Base-by-base conservation (phyloP, 30 jellyfish, hydroid and myxozoan genomes). In the Aurelia coerulea region DNA sequence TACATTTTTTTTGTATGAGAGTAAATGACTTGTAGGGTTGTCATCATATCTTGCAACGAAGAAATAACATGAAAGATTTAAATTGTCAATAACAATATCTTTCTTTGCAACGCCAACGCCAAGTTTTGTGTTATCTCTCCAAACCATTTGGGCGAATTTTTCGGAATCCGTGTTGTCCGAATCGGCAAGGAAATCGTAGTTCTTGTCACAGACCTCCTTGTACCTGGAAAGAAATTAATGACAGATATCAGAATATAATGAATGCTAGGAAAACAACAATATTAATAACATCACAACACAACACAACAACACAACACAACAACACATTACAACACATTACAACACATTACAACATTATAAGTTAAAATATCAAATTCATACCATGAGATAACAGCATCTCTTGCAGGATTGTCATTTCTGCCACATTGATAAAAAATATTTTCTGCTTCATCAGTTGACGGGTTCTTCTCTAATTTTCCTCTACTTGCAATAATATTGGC, bases 81-180 rank as follows among this genome's bases (percentile, higher is more conserved):
- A 23, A 53, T 85, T 79, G 50, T 89, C 92, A 51, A 95, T 74
- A 3, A 90, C 70, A 53, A 84, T 73, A 16, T 84, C 93, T 60
- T 84, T 84, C 60, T 84, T 84, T 10, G 97, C 89, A 50, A 94
- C 91, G 16, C 95, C 98, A 13, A 90, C 65, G 2, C 99, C 99
- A 83, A 95, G 32, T 64, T 90, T 87, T 3, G 89, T 18, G 62
- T 85, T 73, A 59, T 80, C 95, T 37, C 66, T 68, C 97, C 97
- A 95, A n/a, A 95, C 82, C 89, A 95, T 81, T 46, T 73, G 91
- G 6, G 84, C 75, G 79, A 95, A 95, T 46, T 90, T 93, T 32
- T 78, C 92, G 5, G 99, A 64, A 4, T 54, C 86, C 7, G 92
- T 59, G 71, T 73, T 80, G 31, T 79, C 96, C 29, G 81, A 18